These are phyloP conservation scores for Odontophorus gujanensis DNA, from an alignment of 2,113 vertebrate species.

Conservation along the genomic window DNA sequence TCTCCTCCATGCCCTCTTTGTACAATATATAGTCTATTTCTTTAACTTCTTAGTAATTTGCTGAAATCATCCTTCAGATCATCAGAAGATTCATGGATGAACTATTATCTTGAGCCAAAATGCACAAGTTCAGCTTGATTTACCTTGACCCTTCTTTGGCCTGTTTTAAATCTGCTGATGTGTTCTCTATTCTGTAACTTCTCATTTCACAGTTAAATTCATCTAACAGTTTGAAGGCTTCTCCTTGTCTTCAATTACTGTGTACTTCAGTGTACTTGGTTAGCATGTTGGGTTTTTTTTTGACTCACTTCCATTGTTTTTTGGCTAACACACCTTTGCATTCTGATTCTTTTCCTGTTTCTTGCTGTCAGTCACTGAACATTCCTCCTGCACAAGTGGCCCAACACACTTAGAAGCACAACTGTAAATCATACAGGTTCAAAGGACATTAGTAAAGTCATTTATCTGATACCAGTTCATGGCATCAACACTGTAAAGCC, in stretches of 20 bases:
- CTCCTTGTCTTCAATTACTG: background rate
- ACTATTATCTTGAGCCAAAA: constrained; percentile 22
- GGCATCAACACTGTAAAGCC: background rate
- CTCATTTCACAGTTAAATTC: background rate
- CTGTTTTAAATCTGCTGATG: constrained; percentile 6
- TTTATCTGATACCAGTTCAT: background rate
- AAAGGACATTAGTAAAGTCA: background rate
- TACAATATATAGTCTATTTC: background rate
- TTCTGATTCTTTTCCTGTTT: background rate
- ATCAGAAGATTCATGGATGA: constrained; percentile 42
- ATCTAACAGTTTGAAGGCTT: background rate
- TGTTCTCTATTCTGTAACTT: background rate
- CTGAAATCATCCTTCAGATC: constrained; percentile 42
- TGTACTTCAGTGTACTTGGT: background rate
- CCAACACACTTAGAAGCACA: background rate
- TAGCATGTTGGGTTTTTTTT: background rate
- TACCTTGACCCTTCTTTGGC: background rate
- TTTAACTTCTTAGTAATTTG: constrained; percentile 8
- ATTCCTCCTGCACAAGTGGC: background rate
- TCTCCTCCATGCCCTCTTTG: background rate
- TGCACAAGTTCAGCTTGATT: constrained; percentile 27
- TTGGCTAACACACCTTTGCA: background rate
- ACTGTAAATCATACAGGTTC: background rate
- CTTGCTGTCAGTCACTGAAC: background rate
- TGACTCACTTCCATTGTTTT: background rate